Evolutionary conservation across 2,888 invertebrate genomes (phyloP).

Genomic region (Shargacucullia verbasci): DNA sequence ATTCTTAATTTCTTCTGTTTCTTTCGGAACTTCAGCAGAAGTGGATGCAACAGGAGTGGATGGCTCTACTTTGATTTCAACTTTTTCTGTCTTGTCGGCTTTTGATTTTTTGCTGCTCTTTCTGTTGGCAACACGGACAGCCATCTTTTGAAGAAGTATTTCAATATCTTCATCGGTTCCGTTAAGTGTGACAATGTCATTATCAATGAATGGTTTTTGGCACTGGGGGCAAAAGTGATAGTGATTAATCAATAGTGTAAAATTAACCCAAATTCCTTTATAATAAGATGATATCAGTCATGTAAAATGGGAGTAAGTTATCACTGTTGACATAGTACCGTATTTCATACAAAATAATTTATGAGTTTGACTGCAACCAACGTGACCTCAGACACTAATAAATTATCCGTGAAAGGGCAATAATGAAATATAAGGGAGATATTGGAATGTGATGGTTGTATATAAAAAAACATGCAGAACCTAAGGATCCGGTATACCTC

Average conservation of each 20-base stretch:
- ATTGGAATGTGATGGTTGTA: too few species aligned
- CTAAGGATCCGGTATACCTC: too few species aligned
- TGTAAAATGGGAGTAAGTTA: conserved; percentile 16
- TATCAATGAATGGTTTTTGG: conserved; percentile 92
- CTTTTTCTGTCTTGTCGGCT: conserved; percentile 67
- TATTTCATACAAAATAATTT: conserved; percentile 6
- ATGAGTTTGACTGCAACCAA: not conserved
- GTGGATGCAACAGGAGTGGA: conserved; percentile 58
- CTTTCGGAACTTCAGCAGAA: conserved; percentile 32
- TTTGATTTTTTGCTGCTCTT: conserved; percentile 91
- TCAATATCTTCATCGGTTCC: conserved; percentile 94
- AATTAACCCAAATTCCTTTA: conserved; percentile 16
- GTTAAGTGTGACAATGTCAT: conserved; percentile 96
- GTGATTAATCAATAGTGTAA: conserved; percentile 21
- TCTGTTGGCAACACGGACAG: conserved; percentile 91
- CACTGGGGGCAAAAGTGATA: conserved; percentile 88
- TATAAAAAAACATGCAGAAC: too few species aligned
- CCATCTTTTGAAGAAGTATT: conserved; percentile 90
- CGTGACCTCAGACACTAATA: conserved; percentile 8
- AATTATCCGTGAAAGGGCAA: conserved; percentile 5
- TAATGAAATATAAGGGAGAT: not conserved
- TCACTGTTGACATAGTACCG: conserved; percentile 10
- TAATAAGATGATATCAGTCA: conserved; percentile 1
- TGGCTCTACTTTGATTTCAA: conserved; percentile 67
- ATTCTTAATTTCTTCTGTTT: conserved; percentile 58